Evolutionary conservation across 1,140 invertebrate genomes (phyloP).

Genomic region (Lepidostoma basale): DNA sequence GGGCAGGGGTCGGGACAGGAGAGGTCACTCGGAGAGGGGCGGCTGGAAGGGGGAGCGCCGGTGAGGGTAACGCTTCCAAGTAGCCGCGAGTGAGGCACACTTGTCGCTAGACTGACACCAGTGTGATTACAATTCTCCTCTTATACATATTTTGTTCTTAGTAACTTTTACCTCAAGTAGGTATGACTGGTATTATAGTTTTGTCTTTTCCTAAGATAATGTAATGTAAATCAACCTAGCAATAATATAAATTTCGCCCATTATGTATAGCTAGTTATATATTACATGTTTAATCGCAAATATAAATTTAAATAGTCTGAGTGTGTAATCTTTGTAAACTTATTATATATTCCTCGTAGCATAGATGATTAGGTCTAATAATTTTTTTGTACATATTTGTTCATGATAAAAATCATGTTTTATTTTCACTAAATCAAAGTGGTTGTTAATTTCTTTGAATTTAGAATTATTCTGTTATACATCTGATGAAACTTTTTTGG

Average conservation of each 20-base stretch:
- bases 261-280: neutral
- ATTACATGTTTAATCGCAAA: neutral
- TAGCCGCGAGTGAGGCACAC: slow-evolving; percentile 14
- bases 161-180: slow-evolving; percentile 26
- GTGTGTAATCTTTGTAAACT: too few relatives aligned
- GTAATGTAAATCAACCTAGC: slow-evolving; percentile 18
- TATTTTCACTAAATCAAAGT: too few relatives aligned
- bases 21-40: slow-evolving; percentile 57
- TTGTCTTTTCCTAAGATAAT: slow-evolving; percentile 1
- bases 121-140: slow-evolving; percentile 34
- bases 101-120: slow-evolving; percentile 34
- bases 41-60: slow-evolving; percentile 59
- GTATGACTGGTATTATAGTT: slow-evolving; percentile 37
- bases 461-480: too few relatives aligned
- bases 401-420: too few relatives aligned
- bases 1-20: slow-evolving; percentile 53
- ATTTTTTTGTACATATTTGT: too few relatives aligned
- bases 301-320: neutral
- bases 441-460: too few relatives aligned
- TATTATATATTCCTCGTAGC: too few relatives aligned
- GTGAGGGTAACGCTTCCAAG: slow-evolving; percentile 49
- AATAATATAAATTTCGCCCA: slow-evolving; percentile 10
- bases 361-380: too few relatives aligned
- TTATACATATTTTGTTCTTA: neutral
- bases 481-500: too few relatives aligned